Base-by-base conservation (phyloP, 2,113 vertebrate species). In the Lepus americanus region DNA sequence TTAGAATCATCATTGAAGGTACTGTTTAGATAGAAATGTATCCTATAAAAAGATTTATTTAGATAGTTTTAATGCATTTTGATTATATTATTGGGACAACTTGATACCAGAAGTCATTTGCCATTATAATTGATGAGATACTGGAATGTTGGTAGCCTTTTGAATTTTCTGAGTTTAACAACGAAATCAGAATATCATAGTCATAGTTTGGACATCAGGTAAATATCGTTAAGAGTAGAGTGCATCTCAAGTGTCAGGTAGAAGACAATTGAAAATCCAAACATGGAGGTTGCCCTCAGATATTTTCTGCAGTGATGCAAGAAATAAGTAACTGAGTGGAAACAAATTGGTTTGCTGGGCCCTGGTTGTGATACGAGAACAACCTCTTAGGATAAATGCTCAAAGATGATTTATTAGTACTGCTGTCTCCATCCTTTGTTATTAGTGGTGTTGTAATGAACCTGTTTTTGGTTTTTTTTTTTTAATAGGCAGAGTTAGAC, bases 1-100 rank as follows among this genome's bases (percentile, higher is more conserved):
- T 0, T 97, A 53, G 79, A 95, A 80, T 93, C 97, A 80, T 0
- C 87, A 63, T 59, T 98, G 59, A 98, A 98, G 98, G 98, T 98
- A 98, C n/a, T 92, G 4, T 76, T 95, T 66, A 86, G 81, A 82
- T 93, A 90, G 31, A 87, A 88, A 88, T 86, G 7, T 85, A 64
- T 81, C 89, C 23, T 23, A 72, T 73, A 66, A 81, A 93, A 81
- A 95, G 53, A 74, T 81, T 1, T 92, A 63, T 78, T 89, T n/a
- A 95, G 51, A 87, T 95, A 67, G 64, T 87, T 87, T 87, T 22
- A 88, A 82, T 86, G 16, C 73, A 25, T 83, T 84, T 92, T 88
- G 92, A 33, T 82, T 17, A 51, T 83, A 63, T 73, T 89, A 82
- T 63, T 87, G 11, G 85, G 87, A 87, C 80, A 66, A 87, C 13